phyloP scores from a whole-genome alignment of 2,113 vertebrate species.

The Naja naja region DNA sequence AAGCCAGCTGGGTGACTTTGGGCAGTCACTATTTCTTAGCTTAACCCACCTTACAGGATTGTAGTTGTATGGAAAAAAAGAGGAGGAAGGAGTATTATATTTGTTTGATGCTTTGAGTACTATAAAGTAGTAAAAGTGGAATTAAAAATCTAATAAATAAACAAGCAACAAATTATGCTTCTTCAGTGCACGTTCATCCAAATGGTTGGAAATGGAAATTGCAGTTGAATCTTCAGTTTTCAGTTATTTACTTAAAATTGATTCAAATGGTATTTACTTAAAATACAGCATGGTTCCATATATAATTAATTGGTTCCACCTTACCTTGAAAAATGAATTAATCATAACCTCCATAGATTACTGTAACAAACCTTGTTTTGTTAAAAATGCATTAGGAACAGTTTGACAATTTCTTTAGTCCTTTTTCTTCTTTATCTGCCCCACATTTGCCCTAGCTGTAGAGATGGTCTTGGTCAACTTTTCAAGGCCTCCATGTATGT shows the following conservation, averaged over 20 bases:
- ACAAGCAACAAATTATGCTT: background rate
- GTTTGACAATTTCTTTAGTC: background rate
- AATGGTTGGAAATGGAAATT: background rate
- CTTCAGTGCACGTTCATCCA: background rate
- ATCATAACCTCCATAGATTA: background rate
- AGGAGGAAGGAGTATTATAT: background rate
- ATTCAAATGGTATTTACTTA: slow-evolving; percentile 14
- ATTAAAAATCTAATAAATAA: background rate
- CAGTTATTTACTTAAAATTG: background rate
- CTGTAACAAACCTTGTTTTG: background rate
- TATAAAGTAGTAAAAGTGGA: background rate
- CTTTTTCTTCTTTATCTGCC: background rate
- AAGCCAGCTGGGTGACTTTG: background rate
- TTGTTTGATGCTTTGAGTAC: background rate
- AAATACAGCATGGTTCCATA: background rate
- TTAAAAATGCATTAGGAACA: background rate
- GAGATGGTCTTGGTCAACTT: background rate
- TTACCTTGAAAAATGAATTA: background rate
- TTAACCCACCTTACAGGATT: background rate
- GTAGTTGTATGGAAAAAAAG: background rate
- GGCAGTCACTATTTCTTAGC: background rate
- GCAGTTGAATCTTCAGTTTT: background rate
- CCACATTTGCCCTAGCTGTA: background rate
- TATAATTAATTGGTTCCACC: background rate
- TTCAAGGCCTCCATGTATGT: background rate